A percentile compares a stretch with the other conserved stretches of the same genome.
These are phyloP conservation scores for Stegana nigrithorax DNA, from an alignment of 2,888 invertebrate genomes.

Conservation along the genomic window DNA sequence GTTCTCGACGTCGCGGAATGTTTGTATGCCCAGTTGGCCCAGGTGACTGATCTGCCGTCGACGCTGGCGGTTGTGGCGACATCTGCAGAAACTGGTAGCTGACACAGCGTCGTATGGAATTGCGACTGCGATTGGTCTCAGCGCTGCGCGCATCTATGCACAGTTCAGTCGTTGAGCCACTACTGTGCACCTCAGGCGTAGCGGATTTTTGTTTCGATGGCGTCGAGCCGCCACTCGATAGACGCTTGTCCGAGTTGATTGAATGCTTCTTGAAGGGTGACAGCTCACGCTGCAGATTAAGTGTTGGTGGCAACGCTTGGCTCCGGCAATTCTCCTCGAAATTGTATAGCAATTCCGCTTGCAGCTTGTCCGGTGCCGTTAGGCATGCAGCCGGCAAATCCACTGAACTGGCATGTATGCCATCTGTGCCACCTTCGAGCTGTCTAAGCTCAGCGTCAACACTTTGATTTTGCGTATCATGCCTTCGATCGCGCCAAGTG, in stretches of 20 bases:
- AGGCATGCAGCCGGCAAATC: conserved; percentile 70
- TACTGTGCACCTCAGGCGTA: conserved; percentile 22
- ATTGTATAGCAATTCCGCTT: conserved; percentile 72
- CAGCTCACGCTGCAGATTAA: conserved; percentile 52
- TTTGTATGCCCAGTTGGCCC: conserved; percentile 14
- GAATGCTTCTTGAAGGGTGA: conserved; percentile 70
- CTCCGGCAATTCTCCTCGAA: conserved; percentile 50
- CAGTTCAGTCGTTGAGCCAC: conserved; percentile 49
- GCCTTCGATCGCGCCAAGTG: conserved; percentile 67
- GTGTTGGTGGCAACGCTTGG: not conserved
- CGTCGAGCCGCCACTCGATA: conserved; percentile 34
- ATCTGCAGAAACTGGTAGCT: conserved; percentile 70
- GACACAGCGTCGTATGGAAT: conserved; percentile 69
- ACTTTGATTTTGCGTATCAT: conserved; percentile 56
- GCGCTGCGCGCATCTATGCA: conserved; percentile 53
- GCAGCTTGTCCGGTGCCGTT: conserved; percentile 71
- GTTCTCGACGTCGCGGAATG: conserved; percentile 21
- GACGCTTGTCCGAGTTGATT: conserved; percentile 73
- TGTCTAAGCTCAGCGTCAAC: conserved; percentile 43
- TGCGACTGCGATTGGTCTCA: conserved; percentile 37
- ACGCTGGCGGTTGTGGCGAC: conserved; percentile 37
- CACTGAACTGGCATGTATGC: conserved; percentile 72
- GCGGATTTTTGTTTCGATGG: conserved; percentile 25
- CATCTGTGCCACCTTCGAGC: conserved; percentile 33
- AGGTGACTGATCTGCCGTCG: conserved; percentile 14